These are phyloP conservation scores for Brachionus plicatilis DNA, from an alignment of 1,140 invertebrate species.

Conservation along the genomic window DNA sequence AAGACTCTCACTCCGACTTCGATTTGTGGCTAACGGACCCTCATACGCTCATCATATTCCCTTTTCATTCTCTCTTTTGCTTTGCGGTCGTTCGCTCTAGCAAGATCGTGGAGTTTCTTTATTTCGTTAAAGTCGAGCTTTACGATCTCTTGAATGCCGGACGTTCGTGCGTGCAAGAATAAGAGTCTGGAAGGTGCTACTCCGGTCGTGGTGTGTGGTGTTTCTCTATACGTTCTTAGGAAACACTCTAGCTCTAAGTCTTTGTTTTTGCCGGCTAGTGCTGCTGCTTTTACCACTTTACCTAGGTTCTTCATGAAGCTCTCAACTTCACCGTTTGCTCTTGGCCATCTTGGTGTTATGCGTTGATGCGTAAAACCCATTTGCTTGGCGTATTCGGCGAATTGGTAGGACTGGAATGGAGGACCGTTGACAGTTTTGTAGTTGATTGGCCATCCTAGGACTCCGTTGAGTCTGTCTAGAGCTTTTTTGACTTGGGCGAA, in stretches of 20 bases:
- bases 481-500: neutral
- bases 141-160: neutral
- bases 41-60: neutral
- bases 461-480: no score
- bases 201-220: neutral
- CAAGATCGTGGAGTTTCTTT: neutral
- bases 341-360: constrained; percentile 42
- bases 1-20: neutral
- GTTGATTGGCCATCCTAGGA: no score
- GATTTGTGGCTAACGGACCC: neutral
- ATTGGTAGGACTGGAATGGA: no score
- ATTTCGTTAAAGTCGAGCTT: neutral
- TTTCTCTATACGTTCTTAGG: neutral
- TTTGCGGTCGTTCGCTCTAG: no score
- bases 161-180: neutral
- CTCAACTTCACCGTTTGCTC: constrained; percentile 42
- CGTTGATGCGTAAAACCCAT: constrained; percentile 40
- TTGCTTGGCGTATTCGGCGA: constrained; percentile 36
- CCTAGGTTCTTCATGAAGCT: constrained; percentile 40
- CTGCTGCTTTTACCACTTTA: neutral
- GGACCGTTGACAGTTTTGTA: no score
- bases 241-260: neutral
- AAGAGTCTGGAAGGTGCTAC: neutral
- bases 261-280: neutral
- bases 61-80: neutral